Evolutionary conservation across 35 echinoderm and acorn worm genomes (phyloP).

Genomic region (Lytechinus pictus): DNA sequence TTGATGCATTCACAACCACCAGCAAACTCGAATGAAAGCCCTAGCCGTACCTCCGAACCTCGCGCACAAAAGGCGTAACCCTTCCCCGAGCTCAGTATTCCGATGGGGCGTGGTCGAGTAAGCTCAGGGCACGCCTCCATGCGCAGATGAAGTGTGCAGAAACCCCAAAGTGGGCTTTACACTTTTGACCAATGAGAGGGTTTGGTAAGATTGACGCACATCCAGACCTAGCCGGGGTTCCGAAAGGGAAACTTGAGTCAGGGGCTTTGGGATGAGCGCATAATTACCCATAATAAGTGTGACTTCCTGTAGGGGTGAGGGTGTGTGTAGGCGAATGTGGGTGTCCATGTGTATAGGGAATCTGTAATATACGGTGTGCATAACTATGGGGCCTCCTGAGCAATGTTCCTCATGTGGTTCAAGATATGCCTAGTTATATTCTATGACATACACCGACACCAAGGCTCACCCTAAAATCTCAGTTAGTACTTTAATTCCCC

Average conservation of each 20-base stretch:
- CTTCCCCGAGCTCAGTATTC: not conserved
- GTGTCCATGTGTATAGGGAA: not conserved
- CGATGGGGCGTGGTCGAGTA: not conserved
- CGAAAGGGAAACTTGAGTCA: conserved; percentile 38
- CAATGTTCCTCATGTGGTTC: not conserved
- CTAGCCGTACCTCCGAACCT: not conserved
- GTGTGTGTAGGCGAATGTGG: not conserved
- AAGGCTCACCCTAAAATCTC: not conserved
- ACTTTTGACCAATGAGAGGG: conserved; percentile 26
- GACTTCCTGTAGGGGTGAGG: not conserved
- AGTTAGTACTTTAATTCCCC: not conserved
- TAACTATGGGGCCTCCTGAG: not conserved
- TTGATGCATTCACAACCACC: conserved; percentile 21
- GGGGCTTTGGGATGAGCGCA: conserved; percentile 36
- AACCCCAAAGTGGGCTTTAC: not conserved
- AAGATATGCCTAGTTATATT: not conserved
- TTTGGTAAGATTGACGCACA: conserved; percentile 23
- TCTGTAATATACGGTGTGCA: not conserved
- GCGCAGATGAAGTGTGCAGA: not conserved
- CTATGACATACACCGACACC: not conserved
- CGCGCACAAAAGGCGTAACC: not conserved
- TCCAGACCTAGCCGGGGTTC: conserved; percentile 29
- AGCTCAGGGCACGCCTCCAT: not conserved
- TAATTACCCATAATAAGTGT: conserved; percentile 24
- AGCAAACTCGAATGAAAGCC: conserved; percentile 31